These are phyloP conservation scores for Nibea albiflora DNA, from an alignment of 2,113 vertebrate species.

Conservation along the genomic window DNA sequence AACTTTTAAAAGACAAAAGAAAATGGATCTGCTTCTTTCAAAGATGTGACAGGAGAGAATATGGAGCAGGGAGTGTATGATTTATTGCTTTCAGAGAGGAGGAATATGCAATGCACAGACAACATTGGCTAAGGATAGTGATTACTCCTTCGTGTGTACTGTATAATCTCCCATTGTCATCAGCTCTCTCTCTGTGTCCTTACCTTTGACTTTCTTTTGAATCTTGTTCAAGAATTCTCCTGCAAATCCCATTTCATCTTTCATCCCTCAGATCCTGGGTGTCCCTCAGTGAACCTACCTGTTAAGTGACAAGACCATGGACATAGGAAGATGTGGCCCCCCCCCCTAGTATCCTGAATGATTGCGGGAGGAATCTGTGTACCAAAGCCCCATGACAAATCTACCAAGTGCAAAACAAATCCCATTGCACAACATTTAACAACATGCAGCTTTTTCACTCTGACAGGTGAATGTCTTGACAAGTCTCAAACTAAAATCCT, in stretches of 20 bases:
- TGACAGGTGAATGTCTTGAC: no score
- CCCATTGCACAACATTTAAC: no score
- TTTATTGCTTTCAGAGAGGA: slow-evolving; percentile 9
- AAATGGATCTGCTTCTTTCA: slow-evolving; percentile 5
- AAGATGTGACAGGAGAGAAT: slow-evolving; percentile 4
- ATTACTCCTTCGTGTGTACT: not conserved
- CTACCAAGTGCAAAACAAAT: not conserved
- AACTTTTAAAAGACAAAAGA: not conserved
- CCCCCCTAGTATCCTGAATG: not conserved
- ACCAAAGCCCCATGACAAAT: not conserved
- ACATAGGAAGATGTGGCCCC: not conserved
- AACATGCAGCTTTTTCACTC: not conserved
- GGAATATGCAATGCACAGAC: not conserved
- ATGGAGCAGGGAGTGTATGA: not conserved
- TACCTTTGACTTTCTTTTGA: not conserved
- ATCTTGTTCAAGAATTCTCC: not conserved
- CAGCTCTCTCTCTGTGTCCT: not conserved
- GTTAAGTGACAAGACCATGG: no score
- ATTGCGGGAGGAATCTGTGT: no score
- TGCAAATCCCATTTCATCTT: not conserved
- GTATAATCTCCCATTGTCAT: slow-evolving; percentile 5
- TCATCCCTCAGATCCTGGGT: not conserved
- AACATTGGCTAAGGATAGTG: slow-evolving; percentile 14
- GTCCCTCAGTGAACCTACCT: not conserved
- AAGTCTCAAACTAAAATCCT: no score